Conservation (phyloP, 2,113 vertebrate species). For the rat (Rattus norvegicus) region DNA sequence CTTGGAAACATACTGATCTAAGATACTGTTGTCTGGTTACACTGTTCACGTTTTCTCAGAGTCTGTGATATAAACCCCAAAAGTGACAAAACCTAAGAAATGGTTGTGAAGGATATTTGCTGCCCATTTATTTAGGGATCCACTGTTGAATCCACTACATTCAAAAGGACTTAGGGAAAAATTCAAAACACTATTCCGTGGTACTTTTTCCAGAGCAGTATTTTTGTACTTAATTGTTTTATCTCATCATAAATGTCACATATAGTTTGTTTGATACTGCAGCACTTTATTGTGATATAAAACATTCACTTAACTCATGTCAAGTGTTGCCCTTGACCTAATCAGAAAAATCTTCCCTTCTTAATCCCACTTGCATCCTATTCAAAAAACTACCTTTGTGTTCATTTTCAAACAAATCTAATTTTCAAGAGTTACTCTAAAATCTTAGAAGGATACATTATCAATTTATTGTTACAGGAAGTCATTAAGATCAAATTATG, state of each 20-base stretch:
- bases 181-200: background rate
- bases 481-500: conserved; percentile 38
- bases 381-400: conserved; percentile 2
- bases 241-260: background rate
- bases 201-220: background rate
- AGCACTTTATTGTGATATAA: background rate
- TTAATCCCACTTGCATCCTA: background rate
- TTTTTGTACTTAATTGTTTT: conserved; percentile 1
- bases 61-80: background rate
- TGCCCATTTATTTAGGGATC: background rate
- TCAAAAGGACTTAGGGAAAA: background rate
- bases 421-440: conserved; percentile 26
- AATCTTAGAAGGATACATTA: background rate
- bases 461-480: background rate
- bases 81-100: background rate
- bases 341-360: background rate
- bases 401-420: background rate
- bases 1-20: background rate
- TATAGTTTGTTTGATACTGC: background rate
- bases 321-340: background rate
- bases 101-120: background rate
- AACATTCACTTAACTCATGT: background rate
- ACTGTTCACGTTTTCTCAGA: background rate
- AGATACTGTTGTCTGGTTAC: background rate
- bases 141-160: background rate